Evolutionary conservation across 2,113 vertebrate genomes (phyloP).

Genomic region (Symphodus melops): DNA sequence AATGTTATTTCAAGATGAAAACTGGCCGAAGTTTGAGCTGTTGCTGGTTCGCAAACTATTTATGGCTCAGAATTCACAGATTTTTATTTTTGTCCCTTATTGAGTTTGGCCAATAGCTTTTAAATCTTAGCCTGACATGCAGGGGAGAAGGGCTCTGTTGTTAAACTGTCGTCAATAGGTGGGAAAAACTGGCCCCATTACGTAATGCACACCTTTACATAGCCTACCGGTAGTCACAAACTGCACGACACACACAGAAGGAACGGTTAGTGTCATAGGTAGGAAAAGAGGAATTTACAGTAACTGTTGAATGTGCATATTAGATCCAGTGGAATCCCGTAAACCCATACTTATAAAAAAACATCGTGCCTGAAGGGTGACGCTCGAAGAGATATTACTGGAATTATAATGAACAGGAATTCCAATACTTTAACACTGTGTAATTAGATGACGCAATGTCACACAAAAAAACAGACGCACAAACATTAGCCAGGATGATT

Average conservation of each 20-base stretch:
- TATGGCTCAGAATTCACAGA: neutral
- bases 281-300: constrained; percentile 53
- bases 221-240: neutral
- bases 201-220: constrained; percentile 44
- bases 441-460: constrained; percentile 49
- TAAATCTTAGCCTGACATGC: neutral
- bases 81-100: neutral
- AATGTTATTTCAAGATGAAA: constrained; percentile 25
- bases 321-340: constrained; percentile 43
- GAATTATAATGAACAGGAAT: constrained; percentile 43
- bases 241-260: constrained; percentile 15
- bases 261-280: constrained; percentile 30
- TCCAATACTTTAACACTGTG: constrained; percentile 32
- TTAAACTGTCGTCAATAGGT: constrained; percentile 41
- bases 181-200: constrained; percentile 44
- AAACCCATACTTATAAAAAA: constrained; percentile 55
- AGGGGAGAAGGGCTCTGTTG: constrained; percentile 17
- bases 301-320: constrained; percentile 42
- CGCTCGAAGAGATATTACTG: constrained; percentile 8
- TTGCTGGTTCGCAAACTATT: neutral
- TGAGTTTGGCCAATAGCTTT: neutral
- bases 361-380: constrained; percentile 12
- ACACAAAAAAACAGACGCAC: constrained; percentile 15
- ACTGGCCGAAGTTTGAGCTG: neutral
- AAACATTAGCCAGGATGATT: neutral